Percentiles rank a stretch among this genome's conserved stretches.
phyloP scores from a whole-genome alignment of 2,888 invertebrate genomes.

The Calameuta idolon region DNA sequence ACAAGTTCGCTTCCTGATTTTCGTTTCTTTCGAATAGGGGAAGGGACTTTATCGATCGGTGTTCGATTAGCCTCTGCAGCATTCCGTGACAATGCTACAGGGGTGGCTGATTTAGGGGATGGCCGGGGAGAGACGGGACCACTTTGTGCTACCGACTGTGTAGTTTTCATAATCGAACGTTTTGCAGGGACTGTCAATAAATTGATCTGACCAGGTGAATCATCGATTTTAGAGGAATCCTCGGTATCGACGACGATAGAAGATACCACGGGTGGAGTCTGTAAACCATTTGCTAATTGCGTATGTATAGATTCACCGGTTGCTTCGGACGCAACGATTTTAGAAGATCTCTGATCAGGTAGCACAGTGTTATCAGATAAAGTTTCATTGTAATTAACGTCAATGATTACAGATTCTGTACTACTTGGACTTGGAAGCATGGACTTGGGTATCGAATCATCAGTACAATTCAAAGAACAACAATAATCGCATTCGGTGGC shows the following conservation, averaged over 20 bases:
- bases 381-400: background rate
- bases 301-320: background rate
- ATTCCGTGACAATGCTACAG: background rate
- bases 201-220: background rate
- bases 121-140: background rate
- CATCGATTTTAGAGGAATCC: background rate
- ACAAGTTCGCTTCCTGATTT: background rate
- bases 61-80: background rate
- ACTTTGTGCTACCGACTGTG: background rate
- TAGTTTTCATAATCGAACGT: background rate
- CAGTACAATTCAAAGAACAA: slow-evolving; percentile 21
- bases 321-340: background rate
- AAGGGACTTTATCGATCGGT: background rate
- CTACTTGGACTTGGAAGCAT: background rate
- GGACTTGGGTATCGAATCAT: background rate
- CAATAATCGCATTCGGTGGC: slow-evolving; percentile 24
- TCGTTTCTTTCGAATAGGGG: background rate
- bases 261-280: background rate
- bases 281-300: background rate
- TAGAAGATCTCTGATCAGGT: background rate
- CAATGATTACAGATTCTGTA: background rate
- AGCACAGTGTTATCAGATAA: background rate
- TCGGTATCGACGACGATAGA: background rate
- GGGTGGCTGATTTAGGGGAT: background rate
- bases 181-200: background rate